Conservation (phyloP, 1,140 invertebrate genomes). For the Pectinophora gossypiella region DNA sequence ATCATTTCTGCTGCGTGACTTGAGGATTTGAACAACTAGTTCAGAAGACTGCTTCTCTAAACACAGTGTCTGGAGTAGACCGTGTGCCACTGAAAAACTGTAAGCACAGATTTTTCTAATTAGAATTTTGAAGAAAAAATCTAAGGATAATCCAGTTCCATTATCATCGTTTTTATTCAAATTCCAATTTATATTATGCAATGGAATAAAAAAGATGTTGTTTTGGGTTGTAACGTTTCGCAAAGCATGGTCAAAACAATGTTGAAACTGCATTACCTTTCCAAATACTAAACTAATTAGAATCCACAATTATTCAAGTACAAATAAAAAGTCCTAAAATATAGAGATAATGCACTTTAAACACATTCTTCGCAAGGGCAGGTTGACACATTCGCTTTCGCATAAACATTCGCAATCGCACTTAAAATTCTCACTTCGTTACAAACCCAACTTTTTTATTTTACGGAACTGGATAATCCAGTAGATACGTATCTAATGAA, state of each 20-base stretch:
- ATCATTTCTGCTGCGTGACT: slow-evolving; percentile 1
- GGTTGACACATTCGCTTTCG: neutral
- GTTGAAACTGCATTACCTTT: too few relatives aligned
- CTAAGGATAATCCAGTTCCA: neutral
- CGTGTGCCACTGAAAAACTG: neutral
- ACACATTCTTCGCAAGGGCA: neutral
- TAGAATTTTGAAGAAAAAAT: neutral
- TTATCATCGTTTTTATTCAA: neutral
- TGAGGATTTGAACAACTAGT: neutral
- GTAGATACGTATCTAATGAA: too few relatives aligned
- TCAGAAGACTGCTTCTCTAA: neutral
- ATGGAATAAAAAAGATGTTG: neutral
- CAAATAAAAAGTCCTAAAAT: too few relatives aligned
- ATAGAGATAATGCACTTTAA: too few relatives aligned
- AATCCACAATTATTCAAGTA: too few relatives aligned
- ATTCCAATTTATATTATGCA: neutral
- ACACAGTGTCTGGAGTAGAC: neutral
- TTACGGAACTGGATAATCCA: neutral
- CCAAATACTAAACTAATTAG: too few relatives aligned
- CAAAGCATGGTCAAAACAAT: too few relatives aligned
- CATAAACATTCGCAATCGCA: neutral
- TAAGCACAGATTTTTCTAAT: neutral
- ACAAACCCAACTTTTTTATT: neutral
- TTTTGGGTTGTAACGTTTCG: neutral
- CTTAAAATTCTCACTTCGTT: neutral